phyloP scores from a whole-genome alignment of 2,113 vertebrate genomes.

The Rhinichthys klamathensis region DNA sequence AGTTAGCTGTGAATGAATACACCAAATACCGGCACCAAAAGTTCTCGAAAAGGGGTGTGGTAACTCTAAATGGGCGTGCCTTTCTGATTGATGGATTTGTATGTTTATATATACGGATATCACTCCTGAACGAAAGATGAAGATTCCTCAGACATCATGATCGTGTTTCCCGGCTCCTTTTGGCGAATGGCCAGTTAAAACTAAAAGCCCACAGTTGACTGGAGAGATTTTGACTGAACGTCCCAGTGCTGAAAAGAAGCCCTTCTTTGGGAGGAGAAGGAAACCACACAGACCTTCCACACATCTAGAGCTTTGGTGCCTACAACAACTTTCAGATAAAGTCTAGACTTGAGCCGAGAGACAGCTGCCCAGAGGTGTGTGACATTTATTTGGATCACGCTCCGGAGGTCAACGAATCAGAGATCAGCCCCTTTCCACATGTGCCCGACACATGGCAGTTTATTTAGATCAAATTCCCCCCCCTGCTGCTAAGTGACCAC shows the following conservation, averaged over 20 bases:
- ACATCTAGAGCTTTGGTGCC: not conserved
- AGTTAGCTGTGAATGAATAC: not conserved
- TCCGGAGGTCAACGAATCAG: conserved; percentile 57
- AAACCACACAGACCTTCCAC: conserved; percentile 32
- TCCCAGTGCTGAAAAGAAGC: conserved; percentile 15
- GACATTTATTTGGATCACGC: conserved; percentile 43
- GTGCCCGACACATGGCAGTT: conserved; percentile 41
- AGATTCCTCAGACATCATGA: conserved; percentile 33
- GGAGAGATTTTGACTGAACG: conserved; percentile 19
- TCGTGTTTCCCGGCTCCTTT: not conserved
- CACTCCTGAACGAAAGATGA: conserved; percentile 6
- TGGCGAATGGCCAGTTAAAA: conserved; percentile 40
- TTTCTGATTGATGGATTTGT: conserved; percentile 19
- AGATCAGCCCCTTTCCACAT: conserved; percentile 27
- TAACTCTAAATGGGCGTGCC: not conserved
- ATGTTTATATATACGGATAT: conserved; percentile 15
- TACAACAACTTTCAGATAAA: conserved; percentile 19
- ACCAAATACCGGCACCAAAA: conserved; percentile 9
- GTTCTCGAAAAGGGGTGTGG: conserved; percentile 9
- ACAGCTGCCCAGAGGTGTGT: conserved; percentile 11
- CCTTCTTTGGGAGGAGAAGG: conserved; percentile 10
- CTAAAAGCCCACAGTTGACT: not conserved
- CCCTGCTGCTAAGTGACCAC: conserved; percentile 39
- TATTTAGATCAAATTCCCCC: conserved; percentile 36
- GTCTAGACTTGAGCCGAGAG: not conserved